Conservation (phyloP, 2,888 invertebrate genomes). For the Tricholauxania praeusta region DNA sequence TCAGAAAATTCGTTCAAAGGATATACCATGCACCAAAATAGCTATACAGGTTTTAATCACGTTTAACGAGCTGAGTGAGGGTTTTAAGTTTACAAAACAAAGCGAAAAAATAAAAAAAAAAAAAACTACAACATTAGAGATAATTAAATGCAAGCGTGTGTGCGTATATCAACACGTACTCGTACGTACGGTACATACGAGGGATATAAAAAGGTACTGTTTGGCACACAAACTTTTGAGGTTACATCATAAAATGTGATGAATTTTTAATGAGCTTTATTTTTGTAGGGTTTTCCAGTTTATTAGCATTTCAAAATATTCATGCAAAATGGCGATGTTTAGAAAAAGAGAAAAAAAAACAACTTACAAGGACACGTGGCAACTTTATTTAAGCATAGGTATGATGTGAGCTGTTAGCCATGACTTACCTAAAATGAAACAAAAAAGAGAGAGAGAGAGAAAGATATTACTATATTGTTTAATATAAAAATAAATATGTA, state of each 20-base stretch:
- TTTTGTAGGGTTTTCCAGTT: background rate
- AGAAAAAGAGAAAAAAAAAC: background rate
- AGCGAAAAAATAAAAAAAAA: background rate
- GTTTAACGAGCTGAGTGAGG: slow-evolving; percentile 24
- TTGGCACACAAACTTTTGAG: background rate
- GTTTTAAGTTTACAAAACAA: slow-evolving; percentile 17
- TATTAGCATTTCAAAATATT: slow-evolving; percentile 11
- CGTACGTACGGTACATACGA: too few relatives aligned
- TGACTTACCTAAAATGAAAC: slow-evolving; percentile 13
- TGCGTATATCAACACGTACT: background rate
- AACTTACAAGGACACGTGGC: slow-evolving; percentile 25
- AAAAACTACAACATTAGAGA: background rate
- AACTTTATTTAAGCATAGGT: background rate
- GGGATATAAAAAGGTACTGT: too few relatives aligned
- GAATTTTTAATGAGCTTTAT: too few relatives aligned
- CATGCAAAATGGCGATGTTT: background rate
- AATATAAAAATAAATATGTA: background rate
- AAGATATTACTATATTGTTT: background rate
- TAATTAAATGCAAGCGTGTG: background rate
- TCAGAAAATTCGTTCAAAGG: slow-evolving; percentile 46
- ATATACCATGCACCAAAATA: slow-evolving; percentile 29
- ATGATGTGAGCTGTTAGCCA: background rate
- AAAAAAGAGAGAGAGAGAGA: background rate
- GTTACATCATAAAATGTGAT: background rate
- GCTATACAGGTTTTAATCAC: slow-evolving; percentile 33